Evolutionary conservation across 2,113 vertebrate species (phyloP).

Genomic region (Lamprotornis superbus): DNA sequence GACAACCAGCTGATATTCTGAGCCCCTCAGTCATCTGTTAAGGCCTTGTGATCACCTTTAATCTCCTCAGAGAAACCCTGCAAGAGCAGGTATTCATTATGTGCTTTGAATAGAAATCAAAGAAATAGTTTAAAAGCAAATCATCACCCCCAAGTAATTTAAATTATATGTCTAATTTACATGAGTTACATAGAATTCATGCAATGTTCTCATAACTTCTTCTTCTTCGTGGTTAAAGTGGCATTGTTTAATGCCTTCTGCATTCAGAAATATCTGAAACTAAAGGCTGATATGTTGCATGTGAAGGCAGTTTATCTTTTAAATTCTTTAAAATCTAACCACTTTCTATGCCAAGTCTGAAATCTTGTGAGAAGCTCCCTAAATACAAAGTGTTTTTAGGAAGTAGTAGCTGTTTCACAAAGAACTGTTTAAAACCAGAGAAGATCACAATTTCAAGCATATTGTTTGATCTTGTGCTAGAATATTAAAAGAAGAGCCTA

Average conservation of each 20-base stretch:
- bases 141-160: background rate
- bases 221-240: background rate
- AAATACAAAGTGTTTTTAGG: background rate
- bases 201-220: background rate
- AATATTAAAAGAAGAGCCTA: background rate
- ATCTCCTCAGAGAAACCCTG: background rate
- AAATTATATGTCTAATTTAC: background rate
- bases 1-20: background rate
- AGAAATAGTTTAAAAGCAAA: background rate
- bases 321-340: background rate
- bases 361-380: background rate
- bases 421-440: background rate
- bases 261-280: background rate
- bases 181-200: background rate
- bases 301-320: background rate
- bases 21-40: background rate
- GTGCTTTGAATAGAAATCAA: background rate
- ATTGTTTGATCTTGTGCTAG: background rate
- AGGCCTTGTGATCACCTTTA: background rate
- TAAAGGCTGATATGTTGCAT: background rate
- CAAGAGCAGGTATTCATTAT: background rate
- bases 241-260: background rate
- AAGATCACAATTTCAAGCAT: background rate
- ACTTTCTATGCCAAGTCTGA: background rate
- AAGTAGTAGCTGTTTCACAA: background rate